Evolutionary conservation across 1,140 invertebrate species (phyloP), one percentile per base, ranked within the genome.

Genomic region (Belonocnema kinseyi): DNA sequence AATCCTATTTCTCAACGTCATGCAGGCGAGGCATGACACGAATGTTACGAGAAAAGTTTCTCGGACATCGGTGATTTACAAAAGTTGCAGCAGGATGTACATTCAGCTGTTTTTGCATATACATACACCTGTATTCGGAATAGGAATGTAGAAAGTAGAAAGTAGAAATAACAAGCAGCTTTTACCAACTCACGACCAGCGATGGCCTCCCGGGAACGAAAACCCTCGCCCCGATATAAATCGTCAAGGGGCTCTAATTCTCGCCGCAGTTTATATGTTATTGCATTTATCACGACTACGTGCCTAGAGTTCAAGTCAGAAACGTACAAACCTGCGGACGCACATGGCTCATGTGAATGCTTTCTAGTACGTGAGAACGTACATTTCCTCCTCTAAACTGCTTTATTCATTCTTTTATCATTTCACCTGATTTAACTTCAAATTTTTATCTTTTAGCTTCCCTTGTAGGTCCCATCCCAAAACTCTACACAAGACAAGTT

Each of bases 281-380:
- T 90, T 89, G 86, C 88, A 89, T 90, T 89, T 89, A 88, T 89
- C 88, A 86, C 84, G 72, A 21, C 74, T 86, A 89, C 88, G 88
- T 89, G 88, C 80, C 74, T 61, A 40, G 85, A 76, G 72, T 88
- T 80, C 53, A 54, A 77, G 84, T 56, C 40, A 56, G 17, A n/a
- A 73, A 61, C 61, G 73, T 26, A 78, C 46, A 19, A 70, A 77
- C 78, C 58, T 74, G 76, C 74, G 75, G 77, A 77, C 21, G 77
- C 75, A 70, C 61, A 78, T 77, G 76, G 50, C 72, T 77, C 77
- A 77, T 76, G 72, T 73, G 72, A 77, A 75, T 73, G 80, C 77
- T 81, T 73, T 78, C 56, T 80, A 76, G 70, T 79, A 80, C 80
- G 82, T 78, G 84, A 82, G 75, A 80, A 85, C 81, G 71, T 83